Evolutionary conservation across 2,113 vertebrate species (phyloP).

Genomic region (Nerophis ophidion): DNA sequence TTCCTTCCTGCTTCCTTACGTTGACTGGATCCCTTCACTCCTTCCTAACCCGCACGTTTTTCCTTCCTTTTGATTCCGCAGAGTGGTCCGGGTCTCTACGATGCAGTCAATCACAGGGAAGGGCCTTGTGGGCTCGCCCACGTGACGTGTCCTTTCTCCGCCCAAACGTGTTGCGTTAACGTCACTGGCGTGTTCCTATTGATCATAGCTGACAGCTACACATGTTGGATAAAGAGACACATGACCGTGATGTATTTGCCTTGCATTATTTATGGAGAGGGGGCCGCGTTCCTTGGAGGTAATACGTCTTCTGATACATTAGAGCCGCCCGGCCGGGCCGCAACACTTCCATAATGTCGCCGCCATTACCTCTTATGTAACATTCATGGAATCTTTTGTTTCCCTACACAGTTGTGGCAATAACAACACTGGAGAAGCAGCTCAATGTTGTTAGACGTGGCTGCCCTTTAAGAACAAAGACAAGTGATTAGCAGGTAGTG

Average conservation of each 20-base stretch:
- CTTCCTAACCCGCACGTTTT: no score
- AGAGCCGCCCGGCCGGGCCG: constrained; percentile 17
- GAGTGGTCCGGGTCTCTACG: no score
- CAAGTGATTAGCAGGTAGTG: no score
- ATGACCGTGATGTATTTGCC: constrained; percentile 65
- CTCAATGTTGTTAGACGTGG: neutral
- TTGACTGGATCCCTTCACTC: no score
- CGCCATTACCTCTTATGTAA: constrained; percentile 49
- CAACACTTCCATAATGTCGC: constrained; percentile 44
- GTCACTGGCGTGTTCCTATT: constrained; percentile 57
- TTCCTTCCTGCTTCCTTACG: no score
- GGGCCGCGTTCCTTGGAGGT: constrained; percentile 56
- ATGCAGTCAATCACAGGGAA: no score
- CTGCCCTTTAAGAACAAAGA: neutral
- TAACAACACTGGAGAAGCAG: neutral
- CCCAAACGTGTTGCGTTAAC: constrained; percentile 32
- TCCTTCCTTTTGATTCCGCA: no score
- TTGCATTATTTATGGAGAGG: constrained; percentile 67
- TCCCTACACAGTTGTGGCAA: neutral
- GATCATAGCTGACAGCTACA: constrained; percentile 74
- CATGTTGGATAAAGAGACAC: constrained; percentile 70
- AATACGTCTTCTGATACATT: constrained; percentile 63
- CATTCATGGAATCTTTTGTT: constrained; percentile 19
- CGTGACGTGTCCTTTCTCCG: no score
- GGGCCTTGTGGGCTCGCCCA: no score